Evolutionary conservation across 2,888 invertebrate species (phyloP).

Genomic region (Noctua janthina): DNA sequence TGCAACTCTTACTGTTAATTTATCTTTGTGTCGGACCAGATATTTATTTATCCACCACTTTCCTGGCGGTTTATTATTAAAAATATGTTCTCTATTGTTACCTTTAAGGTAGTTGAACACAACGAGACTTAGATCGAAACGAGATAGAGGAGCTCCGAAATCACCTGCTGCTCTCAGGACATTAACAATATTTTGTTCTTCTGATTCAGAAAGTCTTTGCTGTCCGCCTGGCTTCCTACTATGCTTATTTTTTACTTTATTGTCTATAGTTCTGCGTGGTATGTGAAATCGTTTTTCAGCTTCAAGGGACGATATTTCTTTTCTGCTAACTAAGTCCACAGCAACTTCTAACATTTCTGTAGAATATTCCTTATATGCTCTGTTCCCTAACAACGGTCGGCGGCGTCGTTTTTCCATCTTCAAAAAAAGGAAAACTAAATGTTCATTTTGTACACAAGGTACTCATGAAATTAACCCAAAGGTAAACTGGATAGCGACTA

Average conservation of each 20-base stretch:
- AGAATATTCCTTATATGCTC: conserved; percentile 9
- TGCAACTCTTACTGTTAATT: conserved; percentile 41
- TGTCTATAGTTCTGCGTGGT: conserved; percentile 48
- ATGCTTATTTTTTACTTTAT: conserved; percentile 56
- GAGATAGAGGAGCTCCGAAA: conserved; percentile 43
- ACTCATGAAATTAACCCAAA: background rate
- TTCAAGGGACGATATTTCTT: conserved; percentile 34
- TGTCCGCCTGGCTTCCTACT: conserved; percentile 43
- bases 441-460: conserved; percentile 20
- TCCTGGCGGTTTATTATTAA: conserved; percentile 25
- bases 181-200: conserved; percentile 46
- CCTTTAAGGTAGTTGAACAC: conserved; percentile 47
- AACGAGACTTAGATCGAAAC: conserved; percentile 47
- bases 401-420: conserved; percentile 13
- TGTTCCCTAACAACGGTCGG: background rate
- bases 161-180: conserved; percentile 47
- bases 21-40: conserved; percentile 15
- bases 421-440: conserved; percentile 12
- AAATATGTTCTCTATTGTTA: conserved; percentile 40
- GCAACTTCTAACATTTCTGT: conserved; percentile 16
- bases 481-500: conserved; percentile 2
- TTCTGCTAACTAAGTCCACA: conserved; percentile 14
- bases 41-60: conserved; percentile 3
- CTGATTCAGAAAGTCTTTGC: conserved; percentile 43
- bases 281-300: conserved; percentile 49